A percentile compares a stretch with the other conserved stretches of the same genome.
Conservation (phyloP, 1,140 invertebrate genomes). For the Lethrus apterus region DNA sequence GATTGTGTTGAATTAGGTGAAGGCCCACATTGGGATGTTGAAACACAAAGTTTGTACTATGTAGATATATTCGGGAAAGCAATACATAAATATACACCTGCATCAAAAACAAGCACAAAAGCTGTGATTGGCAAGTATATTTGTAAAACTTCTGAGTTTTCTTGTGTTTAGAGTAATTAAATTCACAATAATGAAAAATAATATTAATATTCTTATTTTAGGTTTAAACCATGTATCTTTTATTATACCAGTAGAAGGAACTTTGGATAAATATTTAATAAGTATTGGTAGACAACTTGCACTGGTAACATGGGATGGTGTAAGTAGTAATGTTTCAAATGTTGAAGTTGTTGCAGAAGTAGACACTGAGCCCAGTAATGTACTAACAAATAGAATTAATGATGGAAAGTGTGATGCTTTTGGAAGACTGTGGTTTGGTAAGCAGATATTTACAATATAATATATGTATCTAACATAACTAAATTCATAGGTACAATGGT, state of each 20-base stretch:
- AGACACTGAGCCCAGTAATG: background rate
- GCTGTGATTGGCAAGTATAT: conserved; percentile 23
- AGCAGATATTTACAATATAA: background rate
- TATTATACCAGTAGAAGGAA: conserved; percentile 8
- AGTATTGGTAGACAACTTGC: background rate
- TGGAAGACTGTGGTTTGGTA: conserved; percentile 11
- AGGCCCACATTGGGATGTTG: conserved; percentile 62
- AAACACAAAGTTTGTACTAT: conserved; percentile 53
- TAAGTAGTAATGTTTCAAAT: conserved; percentile 1
- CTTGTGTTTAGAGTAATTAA: background rate
- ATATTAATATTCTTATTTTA: background rate
- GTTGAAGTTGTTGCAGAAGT: conserved; percentile 7
- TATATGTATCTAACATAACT: background rate
- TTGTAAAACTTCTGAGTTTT: background rate
- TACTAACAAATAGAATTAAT: conserved; percentile 19
- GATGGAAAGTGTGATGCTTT: conserved; percentile 11
- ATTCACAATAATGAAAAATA: background rate
- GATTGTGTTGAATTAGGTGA: conserved; percentile 44
- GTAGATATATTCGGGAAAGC: conserved; percentile 55
- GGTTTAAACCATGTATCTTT: background rate
- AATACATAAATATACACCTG: conserved; percentile 40
- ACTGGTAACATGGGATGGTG: background rate
- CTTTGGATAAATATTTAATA: background rate
- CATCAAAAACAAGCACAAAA: conserved; percentile 29
- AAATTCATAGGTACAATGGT: conserved; percentile 8